These are phyloP conservation scores for Picathartes gymnocephalus DNA, from an alignment of 2,113 vertebrate genomes.

Conservation along the genomic window DNA sequence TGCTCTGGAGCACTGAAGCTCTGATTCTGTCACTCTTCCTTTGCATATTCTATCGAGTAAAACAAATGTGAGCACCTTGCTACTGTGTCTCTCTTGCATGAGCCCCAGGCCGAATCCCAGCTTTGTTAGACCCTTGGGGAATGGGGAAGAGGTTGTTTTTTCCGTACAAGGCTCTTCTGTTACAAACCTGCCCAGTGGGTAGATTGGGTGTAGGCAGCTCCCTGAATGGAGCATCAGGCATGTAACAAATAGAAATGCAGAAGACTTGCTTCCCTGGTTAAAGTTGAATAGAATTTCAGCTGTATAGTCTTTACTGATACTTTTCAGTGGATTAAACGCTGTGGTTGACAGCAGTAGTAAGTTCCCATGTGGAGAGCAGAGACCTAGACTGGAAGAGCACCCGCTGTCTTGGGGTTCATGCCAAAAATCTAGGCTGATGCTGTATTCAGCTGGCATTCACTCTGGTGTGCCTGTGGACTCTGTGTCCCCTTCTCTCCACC, in stretches of 20 bases:
- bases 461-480: neutral
- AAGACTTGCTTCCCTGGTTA: neutral
- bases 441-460: neutral
- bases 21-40: neutral
- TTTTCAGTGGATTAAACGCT: neutral
- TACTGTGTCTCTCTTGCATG: neutral
- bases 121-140: neutral
- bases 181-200: neutral
- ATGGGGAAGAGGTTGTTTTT: neutral
- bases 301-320: neutral
- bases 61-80: neutral
- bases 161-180: neutral
- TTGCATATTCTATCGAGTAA: neutral
- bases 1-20: neutral
- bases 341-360: neutral
- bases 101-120: neutral
- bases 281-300: neutral
- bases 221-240: fast-evolving
- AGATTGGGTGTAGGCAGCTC: neutral
- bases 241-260: neutral
- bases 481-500: neutral
- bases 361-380: neutral
- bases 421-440: neutral
- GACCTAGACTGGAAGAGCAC: neutral
- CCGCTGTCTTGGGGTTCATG: neutral